Conservation (phyloP, 2,888 invertebrate species). For the Macrophya annulata region DNA sequence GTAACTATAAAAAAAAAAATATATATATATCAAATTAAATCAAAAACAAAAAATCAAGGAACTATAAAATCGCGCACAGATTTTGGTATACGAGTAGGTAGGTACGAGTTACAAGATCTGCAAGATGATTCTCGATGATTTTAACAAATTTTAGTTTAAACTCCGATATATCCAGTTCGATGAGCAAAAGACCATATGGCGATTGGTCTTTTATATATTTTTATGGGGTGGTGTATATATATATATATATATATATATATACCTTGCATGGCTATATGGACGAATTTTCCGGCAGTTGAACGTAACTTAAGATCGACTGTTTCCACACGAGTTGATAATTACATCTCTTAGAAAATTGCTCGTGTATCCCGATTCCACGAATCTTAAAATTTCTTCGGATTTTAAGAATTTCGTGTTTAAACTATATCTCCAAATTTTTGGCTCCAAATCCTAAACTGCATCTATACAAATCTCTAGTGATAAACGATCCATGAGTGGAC, state of each 20-base stretch:
- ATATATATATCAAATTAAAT: too few relatives aligned
- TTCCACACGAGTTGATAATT: slow-evolving; percentile 45
- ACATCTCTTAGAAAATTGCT: slow-evolving; percentile 21
- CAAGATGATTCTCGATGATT: neutral
- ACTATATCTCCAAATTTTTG: too few relatives aligned
- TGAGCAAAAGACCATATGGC: slow-evolving; percentile 10
- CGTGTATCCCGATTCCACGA: slow-evolving; percentile 29
- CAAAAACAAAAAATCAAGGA: too few relatives aligned
- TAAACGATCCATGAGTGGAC: slow-evolving; percentile 15
- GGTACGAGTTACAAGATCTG: too few relatives aligned
- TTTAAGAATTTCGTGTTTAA: neutral
- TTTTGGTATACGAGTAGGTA: too few relatives aligned
- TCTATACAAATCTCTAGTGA: neutral
- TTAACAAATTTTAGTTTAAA: neutral
- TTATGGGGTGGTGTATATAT: too few relatives aligned
- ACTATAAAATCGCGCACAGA: neutral
- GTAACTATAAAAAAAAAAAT: neutral
- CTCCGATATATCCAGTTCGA: neutral
- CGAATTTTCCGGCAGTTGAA: slow-evolving; percentile 41
- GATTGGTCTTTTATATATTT: neutral
- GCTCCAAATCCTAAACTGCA: slow-evolving; percentile 44
- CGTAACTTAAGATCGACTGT: slow-evolving; percentile 40
- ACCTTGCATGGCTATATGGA: neutral
- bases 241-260: too few relatives aligned
- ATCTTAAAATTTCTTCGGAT: neutral